Percentiles rank a stretch among this genome's conserved stretches.
phyloP scores from a whole-genome alignment of 53 echinoderm and acorn worm species.

The Antedon mediterranea region DNA sequence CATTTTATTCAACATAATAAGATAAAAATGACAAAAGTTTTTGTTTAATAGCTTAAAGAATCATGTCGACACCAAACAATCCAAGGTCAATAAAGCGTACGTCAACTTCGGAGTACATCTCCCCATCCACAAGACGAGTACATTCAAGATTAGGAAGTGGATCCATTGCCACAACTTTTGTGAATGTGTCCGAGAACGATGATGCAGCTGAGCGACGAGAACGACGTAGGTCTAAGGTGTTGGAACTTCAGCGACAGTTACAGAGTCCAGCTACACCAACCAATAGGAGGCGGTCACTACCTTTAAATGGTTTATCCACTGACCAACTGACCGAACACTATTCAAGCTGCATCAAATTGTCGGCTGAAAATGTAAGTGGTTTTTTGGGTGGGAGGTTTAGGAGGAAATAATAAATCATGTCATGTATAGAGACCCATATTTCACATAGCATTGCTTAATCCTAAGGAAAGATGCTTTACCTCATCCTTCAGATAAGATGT shows the following conservation, averaged over 20 bases:
- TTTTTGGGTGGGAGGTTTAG: no score
- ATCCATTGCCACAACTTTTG: constrained; percentile 27
- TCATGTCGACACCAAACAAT: not conserved
- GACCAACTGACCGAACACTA: constrained; percentile 87
- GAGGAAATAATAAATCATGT: no score
- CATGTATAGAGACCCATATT: no score
- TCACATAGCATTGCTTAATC: no score
- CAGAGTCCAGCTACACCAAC: constrained; percentile 76
- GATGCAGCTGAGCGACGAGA: constrained; percentile 74
- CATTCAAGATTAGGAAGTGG: constrained; percentile 39
- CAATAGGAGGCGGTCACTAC: constrained; percentile 67
- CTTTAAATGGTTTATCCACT: constrained; percentile 57
- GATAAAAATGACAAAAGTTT: no score
- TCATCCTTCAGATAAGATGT: no score
- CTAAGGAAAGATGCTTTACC: no score
- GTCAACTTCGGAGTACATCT: constrained; percentile 53
- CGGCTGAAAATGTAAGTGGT: constrained; percentile 92
- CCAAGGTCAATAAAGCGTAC: not conserved
- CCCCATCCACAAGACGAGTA: constrained; percentile 54
- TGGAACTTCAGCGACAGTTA: constrained; percentile 77
- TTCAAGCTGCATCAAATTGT: constrained; percentile 94
- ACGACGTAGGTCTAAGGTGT: constrained; percentile 69
- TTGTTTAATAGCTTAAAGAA: no score
- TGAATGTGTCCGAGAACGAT: constrained; percentile 69
- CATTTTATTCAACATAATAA: no score